A percentile compares a stretch with the other conserved stretches of the same genome.
phyloP scores from a whole-genome alignment of 2,888 invertebrate genomes.

The Apamea epomidion region DNA sequence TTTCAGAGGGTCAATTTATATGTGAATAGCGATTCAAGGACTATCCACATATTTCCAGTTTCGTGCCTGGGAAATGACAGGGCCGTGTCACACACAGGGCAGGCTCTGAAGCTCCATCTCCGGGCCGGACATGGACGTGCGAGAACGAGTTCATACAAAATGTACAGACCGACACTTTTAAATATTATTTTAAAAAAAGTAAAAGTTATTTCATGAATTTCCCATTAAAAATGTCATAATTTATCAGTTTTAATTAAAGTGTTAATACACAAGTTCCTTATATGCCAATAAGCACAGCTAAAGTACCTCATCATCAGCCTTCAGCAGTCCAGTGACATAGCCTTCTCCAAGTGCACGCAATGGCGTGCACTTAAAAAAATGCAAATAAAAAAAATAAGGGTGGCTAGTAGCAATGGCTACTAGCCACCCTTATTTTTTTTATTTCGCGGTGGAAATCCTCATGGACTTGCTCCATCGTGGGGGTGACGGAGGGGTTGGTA shows the following conservation, averaged over 20 bases:
- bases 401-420: too few species aligned
- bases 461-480: too few species aligned
- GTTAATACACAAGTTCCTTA: neutral
- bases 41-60: neutral
- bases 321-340: neutral
- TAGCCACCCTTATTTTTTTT: neutral
- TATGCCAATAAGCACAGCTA: neutral
- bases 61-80: too few species aligned
- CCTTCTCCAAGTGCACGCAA: neutral
- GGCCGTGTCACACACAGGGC: neutral
- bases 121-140: neutral
- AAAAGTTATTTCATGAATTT: neutral
- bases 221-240: neutral
- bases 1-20: constrained; percentile 35
- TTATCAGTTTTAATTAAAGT: neutral
- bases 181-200: neutral
- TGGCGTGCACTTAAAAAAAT: too few species aligned
- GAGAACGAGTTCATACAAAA: neutral
- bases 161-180: neutral
- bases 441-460: too few species aligned
- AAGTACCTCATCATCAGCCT: neutral
- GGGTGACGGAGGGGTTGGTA: too few species aligned
- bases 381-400: too few species aligned
- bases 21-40: constrained; percentile 51
- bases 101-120: neutral